These are phyloP conservation scores for Danio jaintianensis DNA, from an alignment of 2,797 vertebrate genomes.

Conservation along the genomic window DNA sequence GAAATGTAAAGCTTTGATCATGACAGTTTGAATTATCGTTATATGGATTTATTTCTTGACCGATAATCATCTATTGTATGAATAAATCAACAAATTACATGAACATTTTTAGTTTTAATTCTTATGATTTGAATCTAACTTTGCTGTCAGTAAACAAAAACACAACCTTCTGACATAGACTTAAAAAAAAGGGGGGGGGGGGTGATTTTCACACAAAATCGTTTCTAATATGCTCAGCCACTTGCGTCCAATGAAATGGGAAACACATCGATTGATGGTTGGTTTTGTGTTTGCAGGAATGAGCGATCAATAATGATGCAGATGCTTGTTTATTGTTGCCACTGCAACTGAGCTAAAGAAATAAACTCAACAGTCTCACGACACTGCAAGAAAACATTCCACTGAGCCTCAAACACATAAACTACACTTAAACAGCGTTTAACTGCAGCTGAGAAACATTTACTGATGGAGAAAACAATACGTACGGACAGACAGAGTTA, in stretches of 20 bases:
- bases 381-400: slow-evolving; percentile 9
- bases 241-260: slow-evolving; percentile 47
- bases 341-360: slow-evolving; percentile 15
- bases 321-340: slow-evolving; percentile 44
- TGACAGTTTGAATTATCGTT: background rate
- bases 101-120: background rate
- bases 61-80: background rate
- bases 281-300: slow-evolving; percentile 49
- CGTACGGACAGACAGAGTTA: background rate
- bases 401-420: background rate
- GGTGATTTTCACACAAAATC: slow-evolving; percentile 37
- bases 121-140: slow-evolving; percentile 41
- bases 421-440: slow-evolving; percentile 7
- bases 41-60: background rate
- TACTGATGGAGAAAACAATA: background rate
- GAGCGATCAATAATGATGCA: slow-evolving; percentile 55
- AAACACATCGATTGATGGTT: slow-evolving; percentile 52
- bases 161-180: background rate
- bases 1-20: background rate
- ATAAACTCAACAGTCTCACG: slow-evolving; percentile 14
- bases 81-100: background rate
- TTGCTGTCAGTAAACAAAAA: slow-evolving; percentile 43
- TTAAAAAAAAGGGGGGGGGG: slow-evolving; percentile 14
- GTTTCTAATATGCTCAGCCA: slow-evolving; percentile 45
- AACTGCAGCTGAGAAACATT: background rate